These are phyloP conservation scores for Xyrichtys novacula DNA, from an alignment of 2,797 vertebrate genomes.

Conservation along the genomic window DNA sequence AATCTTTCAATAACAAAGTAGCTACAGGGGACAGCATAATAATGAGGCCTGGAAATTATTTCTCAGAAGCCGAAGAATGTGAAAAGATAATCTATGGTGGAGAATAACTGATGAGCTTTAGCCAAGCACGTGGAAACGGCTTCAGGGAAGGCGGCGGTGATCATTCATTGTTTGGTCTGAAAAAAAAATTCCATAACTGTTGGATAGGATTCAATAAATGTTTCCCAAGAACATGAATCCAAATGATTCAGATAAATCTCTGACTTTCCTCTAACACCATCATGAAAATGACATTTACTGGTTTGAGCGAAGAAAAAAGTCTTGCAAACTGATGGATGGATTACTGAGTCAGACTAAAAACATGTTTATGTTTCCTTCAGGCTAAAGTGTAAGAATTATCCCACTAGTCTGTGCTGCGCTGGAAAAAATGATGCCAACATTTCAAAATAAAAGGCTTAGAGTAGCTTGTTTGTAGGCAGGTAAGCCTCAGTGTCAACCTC, in stretches of 20 bases:
- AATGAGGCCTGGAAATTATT: conserved; percentile 67
- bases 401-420: not conserved
- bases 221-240: not conserved
- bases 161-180: conserved; percentile 15
- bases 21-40: conserved; percentile 60
- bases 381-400: not conserved
- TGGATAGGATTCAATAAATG: conserved; percentile 4
- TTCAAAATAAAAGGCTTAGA: not conserved
- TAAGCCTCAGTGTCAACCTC: not conserved
- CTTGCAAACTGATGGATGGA: not conserved
- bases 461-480: not conserved
- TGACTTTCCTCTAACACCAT: not conserved
- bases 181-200: conserved; percentile 8
- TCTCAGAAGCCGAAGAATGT: conserved; percentile 52
- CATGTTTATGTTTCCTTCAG: not conserved
- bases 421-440: not conserved
- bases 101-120: conserved; percentile 57
- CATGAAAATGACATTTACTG: not conserved
- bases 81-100: conserved; percentile 64
- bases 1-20: conserved; percentile 63
- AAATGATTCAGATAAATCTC: not conserved
- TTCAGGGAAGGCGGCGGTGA: not conserved
- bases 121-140: conserved; percentile 13
- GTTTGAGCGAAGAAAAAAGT: not conserved
- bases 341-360: not conserved